A percentile compares a stretch with the other conserved stretches of the same genome.
phyloP scores from a whole-genome alignment of 2,113 vertebrate species.

The Salminus brasiliensis region DNA sequence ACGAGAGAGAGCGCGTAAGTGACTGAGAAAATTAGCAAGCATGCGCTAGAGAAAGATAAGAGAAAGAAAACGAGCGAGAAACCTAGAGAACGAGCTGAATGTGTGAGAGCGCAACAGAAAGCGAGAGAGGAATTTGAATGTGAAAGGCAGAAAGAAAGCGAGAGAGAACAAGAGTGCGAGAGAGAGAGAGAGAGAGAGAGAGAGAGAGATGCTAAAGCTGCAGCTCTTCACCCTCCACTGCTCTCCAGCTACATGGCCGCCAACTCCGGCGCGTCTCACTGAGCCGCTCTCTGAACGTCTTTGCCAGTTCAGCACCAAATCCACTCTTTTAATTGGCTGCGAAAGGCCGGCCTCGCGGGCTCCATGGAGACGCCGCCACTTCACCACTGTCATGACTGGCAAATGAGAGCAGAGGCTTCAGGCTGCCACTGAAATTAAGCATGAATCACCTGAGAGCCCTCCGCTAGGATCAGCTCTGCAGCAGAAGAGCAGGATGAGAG shows the following conservation, averaged over 20 bases:
- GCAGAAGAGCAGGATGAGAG: background rate
- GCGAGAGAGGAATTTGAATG: too few relatives aligned
- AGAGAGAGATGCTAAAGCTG: constrained; percentile 16
- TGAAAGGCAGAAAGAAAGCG: background rate
- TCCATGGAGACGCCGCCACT: constrained; percentile 1
- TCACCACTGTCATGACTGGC: constrained; percentile 5
- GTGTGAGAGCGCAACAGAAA: background rate
- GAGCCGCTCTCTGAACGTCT: background rate
- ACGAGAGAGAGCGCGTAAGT: too few relatives aligned
- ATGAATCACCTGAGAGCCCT: constrained; percentile 41
- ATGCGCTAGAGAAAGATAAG: background rate
- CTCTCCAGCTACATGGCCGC: constrained; percentile 14
- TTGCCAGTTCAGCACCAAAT: constrained; percentile 25
- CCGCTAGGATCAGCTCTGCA: constrained; percentile 7
- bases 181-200: constrained; percentile 12
- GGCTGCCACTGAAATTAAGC: constrained; percentile 42
- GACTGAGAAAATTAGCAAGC: too few relatives aligned
- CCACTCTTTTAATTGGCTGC: constrained; percentile 51
- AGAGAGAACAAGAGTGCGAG: constrained; percentile 41
- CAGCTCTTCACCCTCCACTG: constrained; percentile 14
- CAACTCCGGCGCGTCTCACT: background rate
- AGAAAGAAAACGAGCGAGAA: background rate
- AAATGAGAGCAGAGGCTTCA: constrained; percentile 26
- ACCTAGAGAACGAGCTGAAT: background rate
- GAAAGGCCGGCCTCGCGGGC: constrained; percentile 26